A percentile compares a stretch with the other conserved stretches of the same genome.
phyloP scores from a whole-genome alignment of 2,113 vertebrate genomes.

The Misgurnus mizolepis region DNA sequence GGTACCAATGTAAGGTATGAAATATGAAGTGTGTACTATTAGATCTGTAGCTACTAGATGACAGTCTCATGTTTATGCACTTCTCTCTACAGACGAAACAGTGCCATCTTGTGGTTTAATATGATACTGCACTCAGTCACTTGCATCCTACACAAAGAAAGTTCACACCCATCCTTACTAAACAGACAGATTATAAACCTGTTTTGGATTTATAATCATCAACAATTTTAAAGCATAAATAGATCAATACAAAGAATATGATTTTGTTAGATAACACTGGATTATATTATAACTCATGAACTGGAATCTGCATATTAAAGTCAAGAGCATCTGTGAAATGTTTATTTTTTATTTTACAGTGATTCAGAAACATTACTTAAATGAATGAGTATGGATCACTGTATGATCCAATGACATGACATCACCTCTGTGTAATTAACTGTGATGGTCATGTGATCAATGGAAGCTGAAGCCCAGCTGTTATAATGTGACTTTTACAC shows the following conservation, averaged over 20 bases:
- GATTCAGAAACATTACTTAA: too few species aligned
- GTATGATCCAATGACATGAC: background rate
- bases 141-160: too few species aligned
- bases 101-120: slow-evolving; percentile 9
- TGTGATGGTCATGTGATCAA: background rate
- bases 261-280: too few species aligned
- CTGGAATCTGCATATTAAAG: too few species aligned
- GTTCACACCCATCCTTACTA: too few species aligned
- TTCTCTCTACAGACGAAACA: background rate
- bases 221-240: too few species aligned
- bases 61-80: background rate
- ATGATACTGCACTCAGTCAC: background rate
- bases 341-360: background rate
- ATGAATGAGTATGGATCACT: background rate
- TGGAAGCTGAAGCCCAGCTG: background rate
- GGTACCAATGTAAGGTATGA: background rate
- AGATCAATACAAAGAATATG: background rate
- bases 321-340: background rate
- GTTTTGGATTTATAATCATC: background rate
- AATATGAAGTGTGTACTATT: background rate
- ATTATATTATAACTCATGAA: too few species aligned
- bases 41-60: background rate
- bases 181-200: background rate
- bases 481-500: slow-evolving; percentile 45
- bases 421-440: background rate